phyloP scores from a whole-genome alignment of 2,797 vertebrate species.

The Phylloscopus collybita region DNA sequence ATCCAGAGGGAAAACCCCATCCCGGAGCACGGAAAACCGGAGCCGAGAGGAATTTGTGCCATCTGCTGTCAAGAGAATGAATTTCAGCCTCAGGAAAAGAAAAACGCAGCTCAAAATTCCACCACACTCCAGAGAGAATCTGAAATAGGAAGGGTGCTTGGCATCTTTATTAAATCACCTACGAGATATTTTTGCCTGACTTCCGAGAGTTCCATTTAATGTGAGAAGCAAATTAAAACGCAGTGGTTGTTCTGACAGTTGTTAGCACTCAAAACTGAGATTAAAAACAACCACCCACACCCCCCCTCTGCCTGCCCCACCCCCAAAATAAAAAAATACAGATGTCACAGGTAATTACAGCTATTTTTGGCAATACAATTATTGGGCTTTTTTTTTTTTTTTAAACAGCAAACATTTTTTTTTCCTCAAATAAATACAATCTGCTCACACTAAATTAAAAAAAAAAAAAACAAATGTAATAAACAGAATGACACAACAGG shows the following conservation, averaged over 20 bases:
- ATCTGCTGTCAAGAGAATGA: slow-evolving; percentile 16
- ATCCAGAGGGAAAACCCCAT: not conserved
- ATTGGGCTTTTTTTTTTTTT: not conserved
- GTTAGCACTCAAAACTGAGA: slow-evolving; percentile 10
- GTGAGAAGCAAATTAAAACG: slow-evolving; percentile 32
- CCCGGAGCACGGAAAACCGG: not conserved
- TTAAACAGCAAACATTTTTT: slow-evolving; percentile 35
- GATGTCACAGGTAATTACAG: slow-evolving; percentile 46
- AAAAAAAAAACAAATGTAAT: not conserved
- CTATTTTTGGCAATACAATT: slow-evolving; percentile 48
- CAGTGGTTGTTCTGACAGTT: slow-evolving; percentile 10
- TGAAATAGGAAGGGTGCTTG: not conserved
- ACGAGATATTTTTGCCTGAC: not conserved
- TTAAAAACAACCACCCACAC: slow-evolving; percentile 27
- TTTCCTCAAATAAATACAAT: slow-evolving; percentile 66
- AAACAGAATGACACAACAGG: slow-evolving; percentile 40
- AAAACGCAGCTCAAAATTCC: not conserved
- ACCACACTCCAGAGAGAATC: accelerated
- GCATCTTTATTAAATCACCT: slow-evolving; percentile 28
- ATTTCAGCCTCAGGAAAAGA: not conserved
- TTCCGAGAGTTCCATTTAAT: slow-evolving; percentile 35
- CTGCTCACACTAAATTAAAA: slow-evolving; percentile 38
- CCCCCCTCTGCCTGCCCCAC: not conserved
- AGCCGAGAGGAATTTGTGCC: slow-evolving; percentile 12
- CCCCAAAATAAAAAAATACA: slow-evolving; percentile 53